These are phyloP conservation scores for Chydorus sphaericus DNA, from an alignment of 2,888 invertebrate genomes.

Conservation along the genomic window DNA sequence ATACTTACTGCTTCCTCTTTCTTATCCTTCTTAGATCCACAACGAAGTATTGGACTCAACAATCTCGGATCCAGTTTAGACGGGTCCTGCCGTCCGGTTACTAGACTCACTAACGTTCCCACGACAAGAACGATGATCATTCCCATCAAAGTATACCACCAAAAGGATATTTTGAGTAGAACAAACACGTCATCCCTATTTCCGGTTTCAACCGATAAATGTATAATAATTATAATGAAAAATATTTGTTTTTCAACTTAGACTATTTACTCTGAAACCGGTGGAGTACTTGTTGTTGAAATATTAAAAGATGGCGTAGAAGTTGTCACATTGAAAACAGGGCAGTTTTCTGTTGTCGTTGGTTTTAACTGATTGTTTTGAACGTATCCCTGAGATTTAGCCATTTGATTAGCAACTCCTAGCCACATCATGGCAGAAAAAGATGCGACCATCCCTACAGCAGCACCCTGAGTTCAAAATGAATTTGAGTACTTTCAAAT, in stretches of 20 bases:
- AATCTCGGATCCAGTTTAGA: no score
- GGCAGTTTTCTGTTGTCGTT: background rate
- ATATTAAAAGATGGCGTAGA: no score
- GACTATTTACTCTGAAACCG: no score
- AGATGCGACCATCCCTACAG: conserved; percentile 23
- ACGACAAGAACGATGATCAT: conserved; percentile 47
- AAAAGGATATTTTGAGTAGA: conserved; percentile 59
- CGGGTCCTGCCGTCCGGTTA: no score
- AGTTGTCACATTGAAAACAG: conserved; percentile 26
- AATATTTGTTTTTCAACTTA: no score
- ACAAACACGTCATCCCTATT: conserved; percentile 41
- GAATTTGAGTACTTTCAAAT: background rate
- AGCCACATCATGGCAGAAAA: conserved; percentile 28
- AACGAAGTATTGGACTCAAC: no score
- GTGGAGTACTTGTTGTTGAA: no score
- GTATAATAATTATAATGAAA: no score
- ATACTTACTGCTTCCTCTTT: no score
- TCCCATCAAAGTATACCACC: conserved; percentile 66
- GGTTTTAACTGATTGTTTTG: background rate
- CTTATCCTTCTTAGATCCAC: no score
- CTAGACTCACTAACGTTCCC: conserved; percentile 46
- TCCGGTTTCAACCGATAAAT: no score
- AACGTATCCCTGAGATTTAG: background rate
- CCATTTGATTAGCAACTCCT: conserved; percentile 24
- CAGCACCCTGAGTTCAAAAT: conserved; percentile 25